Percentiles rank a stretch among this genome's conserved stretches.
Conservation (phyloP, 2,113 vertebrate genomes). For the Esox niger region DNA sequence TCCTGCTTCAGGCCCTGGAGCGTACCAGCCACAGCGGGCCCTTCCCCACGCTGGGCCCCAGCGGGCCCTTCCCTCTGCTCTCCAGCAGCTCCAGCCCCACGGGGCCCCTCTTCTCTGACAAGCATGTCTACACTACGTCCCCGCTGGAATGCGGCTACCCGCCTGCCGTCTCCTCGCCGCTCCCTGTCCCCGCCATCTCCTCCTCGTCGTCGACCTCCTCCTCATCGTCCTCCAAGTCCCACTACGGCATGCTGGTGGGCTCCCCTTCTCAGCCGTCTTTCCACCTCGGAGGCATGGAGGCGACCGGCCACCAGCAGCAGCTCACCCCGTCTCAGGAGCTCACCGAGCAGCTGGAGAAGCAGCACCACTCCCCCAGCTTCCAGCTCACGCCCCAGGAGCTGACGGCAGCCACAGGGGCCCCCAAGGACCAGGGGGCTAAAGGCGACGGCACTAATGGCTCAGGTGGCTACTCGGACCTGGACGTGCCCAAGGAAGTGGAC, state of each 20-base stretch:
- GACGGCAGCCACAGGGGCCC: constrained; percentile 60
- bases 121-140: constrained; percentile 90
- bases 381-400: constrained; percentile 90
- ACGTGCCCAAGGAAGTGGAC: constrained; percentile 88
- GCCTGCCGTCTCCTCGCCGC: constrained; percentile 89
- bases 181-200: constrained; percentile 81
- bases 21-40: constrained; percentile 92
- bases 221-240: constrained; percentile 89
- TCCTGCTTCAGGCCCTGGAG: constrained; percentile 97
- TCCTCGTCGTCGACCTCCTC: constrained; percentile 80
- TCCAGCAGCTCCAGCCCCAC: constrained; percentile 85
- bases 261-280: constrained; percentile 85
- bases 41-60: constrained; percentile 84
- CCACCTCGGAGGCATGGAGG: constrained; percentile 88
- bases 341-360: constrained; percentile 94
- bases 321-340: constrained; percentile 98
- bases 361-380: constrained; percentile 86
- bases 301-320: constrained; percentile 92
- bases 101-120: constrained; percentile 91
- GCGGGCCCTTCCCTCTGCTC: constrained; percentile 89
- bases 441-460: constrained; percentile 70
- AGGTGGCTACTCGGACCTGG: constrained; percentile 83
- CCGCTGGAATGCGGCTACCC: constrained; percentile 93
- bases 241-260: constrained; percentile 92
- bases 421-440: constrained; percentile 91